Percentiles rank a stretch among this genome's conserved stretches.
phyloP scores from a whole-genome alignment of 2,113 vertebrate species.

The Pterocles gutturalis region DNA sequence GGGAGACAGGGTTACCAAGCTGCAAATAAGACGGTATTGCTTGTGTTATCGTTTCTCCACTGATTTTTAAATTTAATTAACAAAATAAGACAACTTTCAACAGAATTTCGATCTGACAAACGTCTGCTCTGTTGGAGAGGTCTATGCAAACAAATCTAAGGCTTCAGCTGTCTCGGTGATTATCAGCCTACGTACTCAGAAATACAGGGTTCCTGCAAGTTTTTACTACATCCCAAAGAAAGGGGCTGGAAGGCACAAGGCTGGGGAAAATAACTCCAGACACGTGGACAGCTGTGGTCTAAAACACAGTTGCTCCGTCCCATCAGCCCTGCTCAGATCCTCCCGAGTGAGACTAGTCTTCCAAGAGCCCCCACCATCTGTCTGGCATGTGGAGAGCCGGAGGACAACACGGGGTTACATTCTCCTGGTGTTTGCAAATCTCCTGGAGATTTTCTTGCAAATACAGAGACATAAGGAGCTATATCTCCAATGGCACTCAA shows the following conservation, averaged over 20 bases:
- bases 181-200: constrained; percentile 20
- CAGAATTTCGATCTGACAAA: constrained; percentile 38
- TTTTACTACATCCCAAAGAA: neutral
- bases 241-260: constrained; percentile 13
- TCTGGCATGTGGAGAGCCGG: neutral
- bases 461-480: neutral
- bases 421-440: neutral
- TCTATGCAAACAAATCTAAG: neutral
- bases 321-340: neutral
- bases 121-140: neutral
- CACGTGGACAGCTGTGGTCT: constrained; percentile 52
- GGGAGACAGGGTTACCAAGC: too few species aligned
- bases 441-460: neutral
- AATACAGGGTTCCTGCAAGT: neutral
- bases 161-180: constrained; percentile 35
- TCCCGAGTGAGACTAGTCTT: neutral
- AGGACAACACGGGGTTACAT: neutral
- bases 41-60: neutral
- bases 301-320: constrained; percentile 10
- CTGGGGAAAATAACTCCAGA: constrained; percentile 50
- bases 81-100: constrained; percentile 40
- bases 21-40: too few species aligned
- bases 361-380: neutral
- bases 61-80: neutral
- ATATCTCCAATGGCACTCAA: fast-evolving